These are phyloP conservation scores for Goniozus legneri DNA, from an alignment of 1,140 invertebrate genomes.

Conservation along the genomic window DNA sequence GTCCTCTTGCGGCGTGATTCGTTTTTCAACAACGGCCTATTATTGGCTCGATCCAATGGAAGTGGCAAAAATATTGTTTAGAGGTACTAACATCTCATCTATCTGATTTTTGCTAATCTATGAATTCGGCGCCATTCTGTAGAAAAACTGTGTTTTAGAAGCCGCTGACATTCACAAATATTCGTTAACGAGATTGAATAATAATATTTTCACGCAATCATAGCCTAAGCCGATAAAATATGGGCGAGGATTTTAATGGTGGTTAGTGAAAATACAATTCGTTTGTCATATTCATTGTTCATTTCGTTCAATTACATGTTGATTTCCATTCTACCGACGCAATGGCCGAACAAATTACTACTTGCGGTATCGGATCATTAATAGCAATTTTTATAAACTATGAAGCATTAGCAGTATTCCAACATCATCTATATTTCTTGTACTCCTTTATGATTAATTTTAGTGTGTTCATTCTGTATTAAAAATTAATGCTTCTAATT, in stretches of 20 bases:
- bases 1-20: too few relatives aligned
- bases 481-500: neutral
- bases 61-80: too few relatives aligned
- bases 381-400: constrained; percentile 11
- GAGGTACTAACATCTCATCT: too few relatives aligned
- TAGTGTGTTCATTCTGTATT: neutral
- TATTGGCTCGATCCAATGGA: too few relatives aligned
- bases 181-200: neutral
- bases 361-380: constrained; percentile 4
- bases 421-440: too few relatives aligned
- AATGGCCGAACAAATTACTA: constrained; percentile 17
- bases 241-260: constrained; percentile 51
- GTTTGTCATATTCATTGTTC: too few relatives aligned
- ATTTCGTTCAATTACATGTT: neutral
- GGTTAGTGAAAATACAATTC: too few relatives aligned
- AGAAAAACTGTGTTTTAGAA: constrained; percentile 15
- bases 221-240: constrained; percentile 14
- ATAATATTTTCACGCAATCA: neutral
- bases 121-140: too few relatives aligned
- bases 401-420: constrained; percentile 11
- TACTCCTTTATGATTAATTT: constrained; percentile 2
- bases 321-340: constrained; percentile 10
- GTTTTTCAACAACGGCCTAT: too few relatives aligned
- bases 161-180: constrained; percentile 14
- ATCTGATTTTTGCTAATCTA: too few relatives aligned